Base-by-base conservation (phyloP, 2,888 invertebrate genomes). In the Myopa tessellatipennis region DNA sequence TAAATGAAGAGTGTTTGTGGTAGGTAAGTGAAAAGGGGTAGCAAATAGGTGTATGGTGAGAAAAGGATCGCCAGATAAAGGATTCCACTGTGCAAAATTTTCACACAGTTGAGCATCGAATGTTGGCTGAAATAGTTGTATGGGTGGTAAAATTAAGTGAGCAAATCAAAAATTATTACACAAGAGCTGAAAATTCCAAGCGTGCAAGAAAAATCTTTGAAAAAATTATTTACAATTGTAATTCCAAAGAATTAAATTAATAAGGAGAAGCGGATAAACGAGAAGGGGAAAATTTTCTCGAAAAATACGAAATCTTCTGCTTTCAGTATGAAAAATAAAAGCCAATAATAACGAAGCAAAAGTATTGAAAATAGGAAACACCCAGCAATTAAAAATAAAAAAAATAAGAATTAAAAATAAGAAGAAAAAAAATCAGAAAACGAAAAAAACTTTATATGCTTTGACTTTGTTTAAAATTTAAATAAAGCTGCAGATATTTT, bases 61-160 rank as follows among this genome's bases (percentile, higher is more conserved):
- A 10, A 70, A 55, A 72, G 45, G 38, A 76, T 12, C 4, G n/a
- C 2, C 50, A 50, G 34, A 58, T 50, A 50, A 70, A 70, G 52
- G 55, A 70, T 70, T 55, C 10, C n/a, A 63, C 55, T 34, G 4
- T 3, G 18, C 38, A 38, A 14, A 26, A 52, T 18, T 71, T 71
- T 71, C 34, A 34, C 58, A 81, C 77, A 83, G 83, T 83, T 80
- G 83, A 83, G 81, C 78, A 80, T 80, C 78, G 81, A 83, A 79
- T 73, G 79, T 78, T 79, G 76, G 72, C 76, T 76, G 72, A 78
- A 80, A 72, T 79, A 79, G 79, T 80, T 76, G 78, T 74, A 72
- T 55, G 45, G n/a, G n/a, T 16, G 55, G 26, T 34, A 26, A 36
- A 14, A 34, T 52, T 10, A 52, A 52, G 36, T 14, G 52, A 71